Conservation (phyloP, 2,888 invertebrate species). For the Tortrix viridana region DNA sequence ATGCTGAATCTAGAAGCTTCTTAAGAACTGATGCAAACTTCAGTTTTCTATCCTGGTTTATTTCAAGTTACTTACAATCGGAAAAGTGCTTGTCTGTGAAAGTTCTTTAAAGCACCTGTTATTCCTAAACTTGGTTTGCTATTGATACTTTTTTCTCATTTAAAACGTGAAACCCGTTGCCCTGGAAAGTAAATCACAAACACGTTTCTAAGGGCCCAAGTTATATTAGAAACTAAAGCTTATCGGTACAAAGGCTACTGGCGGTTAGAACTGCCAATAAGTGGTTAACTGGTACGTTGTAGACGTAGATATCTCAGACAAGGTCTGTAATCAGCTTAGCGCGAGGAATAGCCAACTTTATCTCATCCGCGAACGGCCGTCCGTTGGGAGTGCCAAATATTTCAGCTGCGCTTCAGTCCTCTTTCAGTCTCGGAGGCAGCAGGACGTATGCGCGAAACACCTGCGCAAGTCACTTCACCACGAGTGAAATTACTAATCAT, state of each 20-base stretch:
- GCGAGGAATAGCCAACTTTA: conserved; percentile 62
- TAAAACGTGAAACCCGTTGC: background rate
- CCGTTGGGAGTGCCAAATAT: conserved; percentile 57
- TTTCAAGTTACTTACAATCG: conserved; percentile 27
- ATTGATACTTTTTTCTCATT: background rate
- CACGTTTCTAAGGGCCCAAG: background rate
- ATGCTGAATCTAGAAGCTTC: conserved; percentile 10
- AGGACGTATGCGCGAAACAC: conserved; percentile 52
- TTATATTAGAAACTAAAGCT: conserved; percentile 25
- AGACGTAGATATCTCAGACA: conserved; percentile 48
- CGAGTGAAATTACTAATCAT: conserved; percentile 47
- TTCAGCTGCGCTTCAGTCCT: conserved; percentile 63
- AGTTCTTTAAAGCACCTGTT: background rate
- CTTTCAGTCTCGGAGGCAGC: conserved; percentile 53
- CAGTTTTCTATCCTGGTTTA: conserved; percentile 14
- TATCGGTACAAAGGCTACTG: conserved; percentile 9
- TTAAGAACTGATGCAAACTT: conserved; percentile 3
- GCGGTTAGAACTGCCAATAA: conserved; percentile 30
- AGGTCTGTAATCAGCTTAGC: conserved; percentile 66
- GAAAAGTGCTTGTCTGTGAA: conserved; percentile 4
- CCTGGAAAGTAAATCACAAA: background rate
- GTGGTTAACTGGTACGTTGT: conserved; percentile 29
- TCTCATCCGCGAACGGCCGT: conserved; percentile 53
- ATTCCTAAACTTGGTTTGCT: background rate
- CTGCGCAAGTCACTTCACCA: conserved; percentile 45